phyloP scores from a whole-genome alignment of 2,113 vertebrate species.

The Dipodomys merriami region DNA sequence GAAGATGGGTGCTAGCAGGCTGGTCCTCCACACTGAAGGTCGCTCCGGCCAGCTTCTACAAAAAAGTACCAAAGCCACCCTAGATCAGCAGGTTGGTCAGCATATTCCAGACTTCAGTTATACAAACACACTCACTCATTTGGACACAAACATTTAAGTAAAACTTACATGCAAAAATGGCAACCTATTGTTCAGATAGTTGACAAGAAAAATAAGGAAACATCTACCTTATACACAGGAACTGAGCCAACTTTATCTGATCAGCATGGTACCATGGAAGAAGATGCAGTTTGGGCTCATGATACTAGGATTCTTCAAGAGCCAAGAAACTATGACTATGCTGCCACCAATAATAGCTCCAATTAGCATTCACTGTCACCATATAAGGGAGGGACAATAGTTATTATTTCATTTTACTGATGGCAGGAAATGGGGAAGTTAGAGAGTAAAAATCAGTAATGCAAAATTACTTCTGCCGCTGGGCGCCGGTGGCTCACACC shows the following conservation, averaged over 20 bases:
- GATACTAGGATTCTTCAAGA: neutral
- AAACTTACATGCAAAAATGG: neutral
- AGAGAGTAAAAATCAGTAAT: neutral
- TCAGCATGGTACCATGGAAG: neutral
- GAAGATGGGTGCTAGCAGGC: neutral
- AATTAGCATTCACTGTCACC: neutral
- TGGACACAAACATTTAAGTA: neutral
- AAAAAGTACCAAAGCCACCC: constrained; percentile 36
- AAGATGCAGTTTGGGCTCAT: neutral
- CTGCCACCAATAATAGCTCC: neutral
- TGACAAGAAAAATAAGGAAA: neutral
- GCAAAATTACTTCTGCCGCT: neutral
- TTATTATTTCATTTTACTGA: neutral
- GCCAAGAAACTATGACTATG: neutral
- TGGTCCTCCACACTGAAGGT: constrained; percentile 11
- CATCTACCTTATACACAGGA: neutral
- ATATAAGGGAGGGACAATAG: neutral
- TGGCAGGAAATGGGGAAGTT: neutral
- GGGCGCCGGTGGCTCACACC: no score
- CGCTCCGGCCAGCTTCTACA: constrained; percentile 47
- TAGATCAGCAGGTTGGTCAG: neutral
- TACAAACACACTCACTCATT: neutral
- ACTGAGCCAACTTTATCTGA: neutral
- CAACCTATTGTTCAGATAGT: neutral
- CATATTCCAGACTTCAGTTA: neutral